Percentiles rank a stretch among this genome's conserved stretches.
Evolutionary conservation across 1,140 invertebrate species (phyloP).

Genomic region (Drosophila nikananu): DNA sequence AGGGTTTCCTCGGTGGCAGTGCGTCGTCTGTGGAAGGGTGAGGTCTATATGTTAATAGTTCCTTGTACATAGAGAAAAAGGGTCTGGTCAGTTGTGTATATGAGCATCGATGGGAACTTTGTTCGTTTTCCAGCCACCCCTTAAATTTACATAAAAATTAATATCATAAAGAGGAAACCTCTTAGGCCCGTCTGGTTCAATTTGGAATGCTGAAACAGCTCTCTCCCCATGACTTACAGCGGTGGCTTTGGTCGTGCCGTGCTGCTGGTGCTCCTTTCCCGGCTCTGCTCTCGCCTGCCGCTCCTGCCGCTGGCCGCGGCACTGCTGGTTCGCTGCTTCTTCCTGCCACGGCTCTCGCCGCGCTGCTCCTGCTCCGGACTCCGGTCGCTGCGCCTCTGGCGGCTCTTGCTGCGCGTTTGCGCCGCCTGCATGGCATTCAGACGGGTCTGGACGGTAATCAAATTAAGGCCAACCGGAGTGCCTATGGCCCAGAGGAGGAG

Average conservation of each 20-base stretch:
- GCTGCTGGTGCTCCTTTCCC: conserved; percentile 75
- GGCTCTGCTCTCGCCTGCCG: conserved; percentile 49
- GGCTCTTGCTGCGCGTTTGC: conserved; percentile 53
- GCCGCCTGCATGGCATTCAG: conserved; percentile 67
- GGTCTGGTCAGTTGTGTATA: neutral
- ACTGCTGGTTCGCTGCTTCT: conserved; percentile 62
- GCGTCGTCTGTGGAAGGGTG: conserved; percentile 51
- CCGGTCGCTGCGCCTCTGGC: conserved; percentile 40
- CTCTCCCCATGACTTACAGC: conserved; percentile 56
- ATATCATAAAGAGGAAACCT: neutral
- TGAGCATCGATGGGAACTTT: neutral
- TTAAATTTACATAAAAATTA: conserved; percentile 14
- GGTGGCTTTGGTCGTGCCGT: conserved; percentile 52
- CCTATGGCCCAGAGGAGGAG: conserved; percentile 84
- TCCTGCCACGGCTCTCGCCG: conserved; percentile 35
- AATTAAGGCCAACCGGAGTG: conserved; percentile 84
- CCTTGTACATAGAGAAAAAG: neutral
- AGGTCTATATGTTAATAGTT: neutral
- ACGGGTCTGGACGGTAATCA: conserved; percentile 73
- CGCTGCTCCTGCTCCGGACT: conserved; percentile 53
- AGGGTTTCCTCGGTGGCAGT: conserved; percentile 79
- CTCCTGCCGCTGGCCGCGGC: conserved; percentile 34
- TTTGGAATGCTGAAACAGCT: neutral
- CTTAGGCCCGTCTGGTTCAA: neutral
- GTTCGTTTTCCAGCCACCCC: neutral